Evolutionary conservation across 2,888 invertebrate species (phyloP).

Genomic region (Idaea straminata): DNA sequence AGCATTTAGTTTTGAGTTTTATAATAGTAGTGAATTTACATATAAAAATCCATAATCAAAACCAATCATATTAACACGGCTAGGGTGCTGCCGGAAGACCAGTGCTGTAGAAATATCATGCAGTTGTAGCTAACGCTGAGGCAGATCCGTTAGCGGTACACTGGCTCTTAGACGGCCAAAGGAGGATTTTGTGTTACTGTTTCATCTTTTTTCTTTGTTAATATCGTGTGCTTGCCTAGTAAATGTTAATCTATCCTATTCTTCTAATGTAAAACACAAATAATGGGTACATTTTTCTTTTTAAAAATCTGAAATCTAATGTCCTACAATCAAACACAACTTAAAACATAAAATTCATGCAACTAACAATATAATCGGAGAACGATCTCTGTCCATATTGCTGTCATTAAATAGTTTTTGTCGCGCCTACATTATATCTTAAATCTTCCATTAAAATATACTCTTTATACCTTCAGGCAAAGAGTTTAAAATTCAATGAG

Average conservation of each 20-base stretch:
- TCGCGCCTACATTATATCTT: slow-evolving; percentile 11
- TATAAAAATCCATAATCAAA: too few relatives aligned
- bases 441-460: background rate
- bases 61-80: too few relatives aligned
- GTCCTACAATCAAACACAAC: slow-evolving; percentile 38
- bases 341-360: slow-evolving; percentile 29
- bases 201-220: too few relatives aligned
- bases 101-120: too few relatives aligned
- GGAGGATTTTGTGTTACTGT: too few relatives aligned
- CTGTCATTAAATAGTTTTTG: slow-evolving; percentile 53
- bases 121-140: too few relatives aligned
- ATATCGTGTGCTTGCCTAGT: too few relatives aligned
- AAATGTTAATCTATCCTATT: background rate
- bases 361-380: slow-evolving; percentile 41
- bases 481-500: background rate
- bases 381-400: slow-evolving; percentile 40
- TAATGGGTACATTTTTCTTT: background rate
- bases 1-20: too few relatives aligned
- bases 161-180: too few relatives aligned
- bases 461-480: background rate
- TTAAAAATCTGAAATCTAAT: slow-evolving; percentile 29
- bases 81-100: too few relatives aligned
- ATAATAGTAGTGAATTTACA: too few relatives aligned
- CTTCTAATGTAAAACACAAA: background rate
- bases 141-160: too few relatives aligned